These are phyloP conservation scores for Apis florea DNA, from an alignment of 1,140 invertebrate genomes.

Conservation along the genomic window DNA sequence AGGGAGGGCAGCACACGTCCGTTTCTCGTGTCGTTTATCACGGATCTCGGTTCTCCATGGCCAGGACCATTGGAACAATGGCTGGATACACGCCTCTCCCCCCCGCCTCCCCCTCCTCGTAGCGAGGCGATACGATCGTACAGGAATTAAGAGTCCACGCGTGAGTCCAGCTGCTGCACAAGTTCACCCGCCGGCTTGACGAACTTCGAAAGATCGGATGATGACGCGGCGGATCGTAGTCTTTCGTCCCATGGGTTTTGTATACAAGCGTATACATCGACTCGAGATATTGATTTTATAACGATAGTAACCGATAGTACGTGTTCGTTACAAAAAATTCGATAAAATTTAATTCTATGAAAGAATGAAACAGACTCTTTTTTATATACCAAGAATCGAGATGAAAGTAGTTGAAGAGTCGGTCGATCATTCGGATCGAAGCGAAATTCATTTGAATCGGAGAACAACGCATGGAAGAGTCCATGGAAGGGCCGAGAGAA, in stretches of 20 bases:
- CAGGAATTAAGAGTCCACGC: conserved; percentile 38
- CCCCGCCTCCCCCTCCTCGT: background rate
- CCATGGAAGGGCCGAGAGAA: background rate
- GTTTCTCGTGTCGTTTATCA: conserved; percentile 55
- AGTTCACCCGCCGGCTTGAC: background rate
- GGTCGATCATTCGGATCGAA: too few relatives aligned
- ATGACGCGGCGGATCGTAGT: too few relatives aligned
- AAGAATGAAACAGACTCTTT: too few relatives aligned
- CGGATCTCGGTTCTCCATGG: conserved; percentile 44
- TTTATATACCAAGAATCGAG: too few relatives aligned
- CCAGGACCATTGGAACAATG: conserved; percentile 52
- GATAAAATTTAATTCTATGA: too few relatives aligned
- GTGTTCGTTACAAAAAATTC: too few relatives aligned
- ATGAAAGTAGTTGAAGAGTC: too few relatives aligned
- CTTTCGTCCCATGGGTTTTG: too few relatives aligned
- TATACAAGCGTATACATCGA: too few relatives aligned
- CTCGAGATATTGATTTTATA: too few relatives aligned
- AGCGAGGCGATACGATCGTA: conserved; percentile 40
- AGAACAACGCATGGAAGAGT: background rate
- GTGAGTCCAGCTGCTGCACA: background rate
- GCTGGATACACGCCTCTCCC: conserved; percentile 24
- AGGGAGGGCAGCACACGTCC: background rate
- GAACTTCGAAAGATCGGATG: background rate
- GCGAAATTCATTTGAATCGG: background rate
- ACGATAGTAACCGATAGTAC: too few relatives aligned